Evolutionary conservation across 1,140 invertebrate species (phyloP), one percentile per base, ranked within the genome.

Genomic region (Steinernema khuongi): DNA sequence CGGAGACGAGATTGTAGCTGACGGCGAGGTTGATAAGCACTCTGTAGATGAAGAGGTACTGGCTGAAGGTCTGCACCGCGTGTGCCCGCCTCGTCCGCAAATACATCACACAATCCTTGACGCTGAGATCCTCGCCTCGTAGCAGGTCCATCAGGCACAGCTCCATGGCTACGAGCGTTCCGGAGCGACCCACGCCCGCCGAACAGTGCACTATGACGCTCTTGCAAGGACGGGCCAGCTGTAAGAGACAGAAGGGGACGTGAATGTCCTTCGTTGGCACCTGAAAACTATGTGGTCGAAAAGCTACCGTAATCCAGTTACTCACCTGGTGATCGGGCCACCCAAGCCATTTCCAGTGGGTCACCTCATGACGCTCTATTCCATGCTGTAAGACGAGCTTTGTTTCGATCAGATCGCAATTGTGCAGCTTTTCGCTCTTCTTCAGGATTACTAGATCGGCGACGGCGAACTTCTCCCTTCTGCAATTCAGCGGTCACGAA

Each of bases 1-100:
- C 50, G 11, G 50, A 17, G 50, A 60, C 50, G 2, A 60, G 50
- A 26, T 60, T 26, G 14, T n/a, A 2, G 4, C 14, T n/a, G 19
- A 60, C 22, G 7, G 50, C 50, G 50, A 60, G 50, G 22, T 60
- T 22, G 4, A 60, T 4, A 2, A 60, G 22, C 11, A 22, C 50
- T 26, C 50, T 14, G 67, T 68, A 71, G 36, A 75, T 75, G 69
- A 70, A 43, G 43, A 75, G 68, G 70, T 75, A 75, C 29, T 75
- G 74, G n/a, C 68, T 29, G 41, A 75, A 70, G 32, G 74, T 75
- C 31, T 75, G 74, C 1, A 75, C 74, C 26, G 71, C 71, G 44
- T 72, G 44, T 7, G 43, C 44, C 1, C 71, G 60, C 17, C 19
- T 67, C 28, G 43, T 30, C 17, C 71, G 14, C 11, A 72, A 44